These are phyloP conservation scores for Maniola hyperantus DNA, from an alignment of 2,888 invertebrate genomes.

Conservation along the genomic window DNA sequence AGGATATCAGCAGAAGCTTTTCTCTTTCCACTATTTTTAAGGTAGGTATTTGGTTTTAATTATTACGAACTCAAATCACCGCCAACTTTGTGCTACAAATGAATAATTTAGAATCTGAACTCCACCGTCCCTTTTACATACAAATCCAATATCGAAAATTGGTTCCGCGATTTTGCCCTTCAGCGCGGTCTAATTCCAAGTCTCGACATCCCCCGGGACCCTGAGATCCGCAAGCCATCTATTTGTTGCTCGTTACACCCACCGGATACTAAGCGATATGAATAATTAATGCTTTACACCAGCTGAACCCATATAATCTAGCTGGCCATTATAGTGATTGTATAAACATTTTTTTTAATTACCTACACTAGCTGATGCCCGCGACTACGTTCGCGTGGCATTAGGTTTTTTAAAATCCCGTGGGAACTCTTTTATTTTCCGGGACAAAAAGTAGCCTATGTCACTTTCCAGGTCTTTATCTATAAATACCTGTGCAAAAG, in stretches of 20 bases:
- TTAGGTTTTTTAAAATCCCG: too few species aligned
- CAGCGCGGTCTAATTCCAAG: slow-evolving; percentile 38
- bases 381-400: too few species aligned
- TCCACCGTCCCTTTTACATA: slow-evolving; percentile 17
- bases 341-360: too few species aligned
- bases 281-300: slow-evolving; percentile 49
- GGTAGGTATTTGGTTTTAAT: too few species aligned
- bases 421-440: too few species aligned
- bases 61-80: not conserved
- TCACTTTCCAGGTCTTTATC: too few species aligned
- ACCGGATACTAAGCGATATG: slow-evolving; percentile 49
- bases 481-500: too few species aligned
- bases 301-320: slow-evolving; percentile 41
- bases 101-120: not conserved
- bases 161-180: slow-evolving; percentile 34
- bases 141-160: slow-evolving; percentile 33
- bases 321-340: slow-evolving; percentile 39
- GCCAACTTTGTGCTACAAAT: not conserved
- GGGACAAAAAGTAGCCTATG: too few species aligned
- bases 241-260: slow-evolving; percentile 52
- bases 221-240: slow-evolving; percentile 42
- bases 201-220: slow-evolving; percentile 38
- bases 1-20: too few species aligned
- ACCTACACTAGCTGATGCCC: too few species aligned
- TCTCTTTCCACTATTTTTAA: too few species aligned